A percentile compares a stretch with the other conserved stretches of the same genome.
Conservation (phyloP, 1,140 invertebrate species). For the Drosophila parvula region DNA sequence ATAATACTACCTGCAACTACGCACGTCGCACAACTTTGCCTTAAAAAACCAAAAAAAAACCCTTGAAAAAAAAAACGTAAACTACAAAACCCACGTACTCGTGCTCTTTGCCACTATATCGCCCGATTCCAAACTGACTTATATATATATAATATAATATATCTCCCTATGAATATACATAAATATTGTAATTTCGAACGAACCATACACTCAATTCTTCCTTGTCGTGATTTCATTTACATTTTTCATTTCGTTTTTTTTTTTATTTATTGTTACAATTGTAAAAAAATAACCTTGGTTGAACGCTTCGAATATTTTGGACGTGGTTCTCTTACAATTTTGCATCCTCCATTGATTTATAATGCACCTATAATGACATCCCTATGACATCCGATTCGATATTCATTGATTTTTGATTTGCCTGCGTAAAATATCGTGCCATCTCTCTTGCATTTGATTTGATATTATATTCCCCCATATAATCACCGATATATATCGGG, state of each 20-base stretch:
- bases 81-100: background rate
- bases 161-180: constrained; percentile 1
- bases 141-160: background rate
- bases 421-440: constrained; percentile 20
- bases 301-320: constrained; percentile 40
- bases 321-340: constrained; percentile 9
- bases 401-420: constrained; percentile 10
- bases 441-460: background rate
- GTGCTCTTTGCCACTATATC: background rate
- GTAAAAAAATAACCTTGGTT: constrained; percentile 23
- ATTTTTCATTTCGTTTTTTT: background rate
- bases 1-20: constrained; percentile 31
- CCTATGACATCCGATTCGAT: too few relatives aligned
- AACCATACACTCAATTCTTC: background rate
- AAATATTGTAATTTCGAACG: constrained; percentile 24
- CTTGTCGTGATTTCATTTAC: constrained; percentile 3
- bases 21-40: constrained; percentile 43
- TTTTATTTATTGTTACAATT: background rate
- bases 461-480: background rate
- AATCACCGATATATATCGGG: background rate
- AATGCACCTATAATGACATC: background rate
- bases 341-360: constrained; percentile 11
- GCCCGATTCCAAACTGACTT: constrained; percentile 16
- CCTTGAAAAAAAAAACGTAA: background rate
- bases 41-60: constrained; percentile 3